phyloP scores from a whole-genome alignment of 2,888 invertebrate genomes.

The Temnothorax rugatulus region DNA sequence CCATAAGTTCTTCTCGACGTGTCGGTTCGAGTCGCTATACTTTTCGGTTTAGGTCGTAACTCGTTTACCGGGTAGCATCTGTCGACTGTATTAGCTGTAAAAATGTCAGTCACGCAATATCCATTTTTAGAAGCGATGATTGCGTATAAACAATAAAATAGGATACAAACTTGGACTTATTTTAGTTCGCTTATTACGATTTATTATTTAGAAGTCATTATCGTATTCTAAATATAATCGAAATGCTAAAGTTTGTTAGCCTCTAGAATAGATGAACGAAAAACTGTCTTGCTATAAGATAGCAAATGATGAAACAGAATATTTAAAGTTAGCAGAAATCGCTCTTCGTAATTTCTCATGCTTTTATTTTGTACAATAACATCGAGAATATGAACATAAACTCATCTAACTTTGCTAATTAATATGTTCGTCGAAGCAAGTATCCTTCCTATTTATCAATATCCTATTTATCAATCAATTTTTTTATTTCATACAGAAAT shows the following conservation, averaged over 20 bases:
- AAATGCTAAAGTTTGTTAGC: neutral
- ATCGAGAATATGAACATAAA: neutral
- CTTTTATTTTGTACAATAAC: slow-evolving; percentile 15
- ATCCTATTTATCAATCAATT: too few relatives aligned
- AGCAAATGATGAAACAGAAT: slow-evolving; percentile 51
- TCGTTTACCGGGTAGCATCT: slow-evolving; percentile 50
- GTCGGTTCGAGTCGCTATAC: slow-evolving; percentile 44
- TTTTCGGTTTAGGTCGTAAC: slow-evolving; percentile 48
- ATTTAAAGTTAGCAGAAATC: slow-evolving; percentile 58
- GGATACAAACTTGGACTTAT: neutral
- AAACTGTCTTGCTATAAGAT: slow-evolving; percentile 55
- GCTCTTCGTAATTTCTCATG: slow-evolving; percentile 41
- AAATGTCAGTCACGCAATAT: slow-evolving; percentile 1
- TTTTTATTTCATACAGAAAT: neutral
- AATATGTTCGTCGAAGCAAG: neutral
- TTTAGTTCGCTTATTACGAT: neutral
- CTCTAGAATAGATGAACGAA: neutral
- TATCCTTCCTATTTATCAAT: neutral
- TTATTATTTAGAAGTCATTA: neutral
- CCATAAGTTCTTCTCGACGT: slow-evolving; percentile 43
- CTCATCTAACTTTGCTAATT: slow-evolving; percentile 50
- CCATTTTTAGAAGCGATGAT: neutral
- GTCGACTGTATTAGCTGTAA: slow-evolving; percentile 27
- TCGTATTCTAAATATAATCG: neutral
- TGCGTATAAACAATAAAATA: neutral